Conservation (phyloP, 1,140 invertebrate genomes). For the Diabrotica undecimpunctata region DNA sequence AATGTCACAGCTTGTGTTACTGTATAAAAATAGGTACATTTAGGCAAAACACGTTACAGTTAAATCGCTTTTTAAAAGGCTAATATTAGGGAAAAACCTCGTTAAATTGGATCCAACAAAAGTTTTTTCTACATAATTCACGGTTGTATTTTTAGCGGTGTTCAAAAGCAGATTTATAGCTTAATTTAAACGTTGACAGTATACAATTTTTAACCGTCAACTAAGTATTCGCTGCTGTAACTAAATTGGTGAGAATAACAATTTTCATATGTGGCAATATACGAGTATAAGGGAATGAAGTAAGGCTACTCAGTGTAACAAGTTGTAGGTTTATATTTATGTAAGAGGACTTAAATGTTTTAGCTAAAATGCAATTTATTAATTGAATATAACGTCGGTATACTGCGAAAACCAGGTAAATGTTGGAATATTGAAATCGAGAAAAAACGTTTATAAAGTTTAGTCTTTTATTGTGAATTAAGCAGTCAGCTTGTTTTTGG, state of each 20-base stretch:
- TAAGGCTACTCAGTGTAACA: no score
- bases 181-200: slow-evolving; percentile 2
- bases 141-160: background rate
- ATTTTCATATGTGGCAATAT: background rate
- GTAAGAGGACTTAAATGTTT: no score
- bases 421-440: no score
- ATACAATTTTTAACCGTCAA: background rate
- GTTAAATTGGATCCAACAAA: background rate
- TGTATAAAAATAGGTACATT: background rate
- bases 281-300: no score
- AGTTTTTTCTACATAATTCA: slow-evolving; percentile 1
- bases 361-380: no score
- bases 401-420: no score
- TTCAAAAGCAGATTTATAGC: background rate
- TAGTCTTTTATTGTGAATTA: no score
- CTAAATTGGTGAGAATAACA: background rate
- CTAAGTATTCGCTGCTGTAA: background rate
- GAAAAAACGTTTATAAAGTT: no score
- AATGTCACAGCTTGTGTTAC: background rate
- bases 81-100: slow-evolving; percentile 2
- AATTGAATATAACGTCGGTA: no score
- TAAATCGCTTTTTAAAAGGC: background rate
- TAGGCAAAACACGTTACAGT: background rate
- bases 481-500: no score
- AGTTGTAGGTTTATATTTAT: no score